A percentile compares a stretch with the other conserved stretches of the same genome.
These are phyloP conservation scores for Sarcophaga carnaria DNA, from an alignment of 2,888 invertebrate genomes.

Conservation along the genomic window DNA sequence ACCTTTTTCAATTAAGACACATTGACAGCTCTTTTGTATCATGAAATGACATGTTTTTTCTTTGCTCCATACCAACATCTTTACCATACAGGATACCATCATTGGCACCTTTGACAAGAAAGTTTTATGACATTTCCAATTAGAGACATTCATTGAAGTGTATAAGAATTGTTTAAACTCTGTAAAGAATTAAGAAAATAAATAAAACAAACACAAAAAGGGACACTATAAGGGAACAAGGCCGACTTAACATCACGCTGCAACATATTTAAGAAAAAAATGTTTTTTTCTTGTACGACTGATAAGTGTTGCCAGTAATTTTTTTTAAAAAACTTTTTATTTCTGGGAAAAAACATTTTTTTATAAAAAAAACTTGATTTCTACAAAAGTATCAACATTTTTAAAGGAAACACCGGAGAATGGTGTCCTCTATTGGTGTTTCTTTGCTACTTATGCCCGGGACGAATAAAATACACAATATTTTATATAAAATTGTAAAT, in stretches of 20 bases:
- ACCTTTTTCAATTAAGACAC: conserved; percentile 17
- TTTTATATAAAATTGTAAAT: too few species aligned
- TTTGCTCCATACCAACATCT: background rate
- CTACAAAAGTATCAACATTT: too few species aligned
- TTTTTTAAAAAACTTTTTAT: too few species aligned
- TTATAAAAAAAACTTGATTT: too few species aligned
- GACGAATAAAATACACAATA: too few species aligned
- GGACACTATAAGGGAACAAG: too few species aligned
- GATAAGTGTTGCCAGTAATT: too few species aligned
- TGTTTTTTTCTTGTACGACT: too few species aligned
- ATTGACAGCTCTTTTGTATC: conserved; percentile 7
- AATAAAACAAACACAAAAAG: background rate
- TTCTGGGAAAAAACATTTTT: too few species aligned
- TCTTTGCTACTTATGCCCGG: too few species aligned
- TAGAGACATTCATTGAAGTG: conserved; percentile 48
- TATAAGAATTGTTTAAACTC: conserved; percentile 45
- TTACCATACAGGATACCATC: background rate
- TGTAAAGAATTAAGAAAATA: conserved; percentile 29
- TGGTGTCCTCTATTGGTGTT: too few species aligned
- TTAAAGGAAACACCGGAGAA: too few species aligned
- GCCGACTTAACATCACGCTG: background rate
- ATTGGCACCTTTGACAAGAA: conserved; percentile 5
- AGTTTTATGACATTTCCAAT: conserved; percentile 53
- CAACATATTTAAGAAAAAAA: background rate
- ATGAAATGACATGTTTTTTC: background rate